A percentile compares a stretch with the other conserved stretches of the same genome.
Evolutionary conservation across 1,140 invertebrate species (phyloP).

Genomic region (Pachypeltis micranthus): DNA sequence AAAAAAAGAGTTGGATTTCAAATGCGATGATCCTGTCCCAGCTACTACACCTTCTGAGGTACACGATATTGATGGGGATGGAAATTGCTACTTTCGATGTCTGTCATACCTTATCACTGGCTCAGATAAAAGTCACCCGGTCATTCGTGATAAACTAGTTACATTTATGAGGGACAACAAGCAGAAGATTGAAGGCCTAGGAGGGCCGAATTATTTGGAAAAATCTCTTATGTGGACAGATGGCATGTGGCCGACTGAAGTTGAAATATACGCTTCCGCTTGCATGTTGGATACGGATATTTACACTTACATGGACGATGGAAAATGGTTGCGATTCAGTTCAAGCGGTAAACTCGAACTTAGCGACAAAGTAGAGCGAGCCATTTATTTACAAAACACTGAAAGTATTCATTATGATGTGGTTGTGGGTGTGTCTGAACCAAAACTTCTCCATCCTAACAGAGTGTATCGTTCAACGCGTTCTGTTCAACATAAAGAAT

Average conservation of each 20-base stretch:
- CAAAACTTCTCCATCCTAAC: background rate
- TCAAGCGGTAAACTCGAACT: background rate
- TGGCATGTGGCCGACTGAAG: background rate
- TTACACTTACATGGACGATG: constrained; percentile 4
- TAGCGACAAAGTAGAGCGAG: background rate
- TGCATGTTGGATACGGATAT: constrained; percentile 2
- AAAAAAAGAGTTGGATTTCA: background rate
- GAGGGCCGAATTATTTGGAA: background rate
- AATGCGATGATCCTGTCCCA: background rate
- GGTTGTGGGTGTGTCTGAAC: background rate
- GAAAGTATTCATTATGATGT: background rate
- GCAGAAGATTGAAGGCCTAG: background rate
- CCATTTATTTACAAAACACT: background rate
- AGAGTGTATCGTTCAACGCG: background rate
- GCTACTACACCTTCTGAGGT: background rate
- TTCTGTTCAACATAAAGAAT: too few relatives aligned
- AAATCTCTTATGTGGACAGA: background rate
- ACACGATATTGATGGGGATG: background rate
- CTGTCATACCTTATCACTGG: background rate
- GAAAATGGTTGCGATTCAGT: constrained; percentile 1
- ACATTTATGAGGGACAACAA: background rate
- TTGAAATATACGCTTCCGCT: background rate
- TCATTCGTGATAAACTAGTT: background rate
- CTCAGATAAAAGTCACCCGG: background rate
- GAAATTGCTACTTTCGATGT: background rate